Base-by-base conservation (phyloP, 2,888 invertebrate genomes). In the Lapara coniferarum region DNA sequence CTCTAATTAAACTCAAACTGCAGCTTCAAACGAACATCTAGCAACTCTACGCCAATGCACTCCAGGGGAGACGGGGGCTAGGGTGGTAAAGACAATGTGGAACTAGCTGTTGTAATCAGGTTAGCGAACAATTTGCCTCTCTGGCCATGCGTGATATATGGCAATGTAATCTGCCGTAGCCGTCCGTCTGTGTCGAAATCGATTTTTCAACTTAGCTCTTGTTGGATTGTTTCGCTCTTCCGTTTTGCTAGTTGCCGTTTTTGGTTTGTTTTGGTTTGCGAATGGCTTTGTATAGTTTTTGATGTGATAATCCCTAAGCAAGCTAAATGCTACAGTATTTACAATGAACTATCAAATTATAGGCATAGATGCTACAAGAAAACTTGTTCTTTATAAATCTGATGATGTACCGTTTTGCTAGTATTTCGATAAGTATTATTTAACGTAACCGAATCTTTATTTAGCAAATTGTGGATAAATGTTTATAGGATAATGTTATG, bases 101-200 rank as follows among this genome's bases (percentile, higher is more conserved):
- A 90, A 90, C 91, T 91, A 91, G 86, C 85, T 86, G 94, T 95
- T 94, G 95, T 96, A 96, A 96, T 96, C 96, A 96, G 95, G 95
- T 96, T 96, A 96, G 95, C 95, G 95, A 95, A 96, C 96, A 96
- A 96, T 96, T 96, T 96, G 96, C 95, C 94, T 94, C 93, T 94
- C 94, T 94, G 93, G 90, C 95, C 96, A 95, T 95, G 96, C 96
- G 95, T 95, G 95, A 88, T 87, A 87, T 88, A 89, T 88, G 87
- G 78, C 83, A 46, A 77, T 72, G 82, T 85, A 85, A 86, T 84
- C 86, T 79, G 81, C 76, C 76, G 69, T 72, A 66, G 63, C 68
- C 69, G 66, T 58, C 80, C 77, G 82, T 78, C 84, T 82, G 82
- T 13, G 46, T 13, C 19, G 2, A 12, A 10, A 63, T 63, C 63